Evolutionary conservation across 2,113 vertebrate species (phyloP), one percentile per base, ranked within the genome.

Genomic region (Coturnix japonica): DNA sequence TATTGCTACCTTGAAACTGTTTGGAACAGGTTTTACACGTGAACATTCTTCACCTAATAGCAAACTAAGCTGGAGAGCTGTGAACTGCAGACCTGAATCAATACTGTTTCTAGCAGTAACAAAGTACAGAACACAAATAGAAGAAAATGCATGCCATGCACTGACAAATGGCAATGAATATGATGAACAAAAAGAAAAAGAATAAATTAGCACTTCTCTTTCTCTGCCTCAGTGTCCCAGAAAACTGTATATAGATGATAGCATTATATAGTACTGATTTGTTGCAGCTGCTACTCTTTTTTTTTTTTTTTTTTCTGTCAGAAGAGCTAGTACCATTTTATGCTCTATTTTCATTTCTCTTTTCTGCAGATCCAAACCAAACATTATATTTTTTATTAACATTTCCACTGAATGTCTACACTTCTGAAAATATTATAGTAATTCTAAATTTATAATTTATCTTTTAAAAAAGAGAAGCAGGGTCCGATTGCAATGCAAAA

Each of bases 121-220:
- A 47, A 54, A 85, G 30, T 28, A 6, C 5, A 76, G 49, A 81
- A 1, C 23, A 33, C 39, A 73, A 19, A 35, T 2, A 37, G 6
- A 89, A 77, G 20, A 51, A 77, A 91, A 88, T n/a, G 14, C 15
- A 82, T 67, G 7, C 53, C 19, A 8, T 41, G 35, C 30, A n/a
- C 59, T 69, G 69, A 78, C 43, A 93, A 95, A 57, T 64, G 43
- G 51, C 44, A 93, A 57, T 80, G 63, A 91, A 87, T 83, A 64
- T 73, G 21, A 39, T 92, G 78, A 88, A 79, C 61, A 81, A 43
- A 57, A 76, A 94, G 53, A 81, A 75, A 92, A 88, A 59, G 54
- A 93, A 90, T 82, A 92, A 95, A 95, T 82, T 76, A 91, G 19
- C 74, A 72, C 39, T 94, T 94, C 63, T 88, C 20, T 85, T 93